phyloP scores from a whole-genome alignment of 2,797 vertebrate genomes.

The Catostomus latipinnis region DNA sequence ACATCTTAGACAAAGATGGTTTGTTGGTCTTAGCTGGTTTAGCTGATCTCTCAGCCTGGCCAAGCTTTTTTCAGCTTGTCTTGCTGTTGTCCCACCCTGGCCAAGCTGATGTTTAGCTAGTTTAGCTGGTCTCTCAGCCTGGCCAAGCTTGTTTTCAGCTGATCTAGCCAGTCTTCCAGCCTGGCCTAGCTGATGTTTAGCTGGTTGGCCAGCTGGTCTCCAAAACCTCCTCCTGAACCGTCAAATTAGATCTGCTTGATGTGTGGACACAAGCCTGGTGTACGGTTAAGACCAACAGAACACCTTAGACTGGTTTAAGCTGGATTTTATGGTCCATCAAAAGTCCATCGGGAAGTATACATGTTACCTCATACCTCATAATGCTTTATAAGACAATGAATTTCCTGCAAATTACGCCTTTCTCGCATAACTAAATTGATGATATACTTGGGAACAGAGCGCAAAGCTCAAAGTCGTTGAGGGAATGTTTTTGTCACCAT shows the following conservation, averaged over 20 bases:
- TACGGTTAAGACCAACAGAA: not conserved
- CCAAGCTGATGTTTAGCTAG: not conserved
- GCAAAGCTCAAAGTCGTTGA: constrained; percentile 28
- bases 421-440: constrained; percentile 48
- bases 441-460: constrained; percentile 34
- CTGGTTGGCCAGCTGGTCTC: not conserved
- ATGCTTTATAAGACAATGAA: constrained; percentile 32
- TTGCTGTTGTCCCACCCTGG: too few species aligned
- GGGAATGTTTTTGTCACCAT: constrained; percentile 47
- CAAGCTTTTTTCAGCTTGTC: too few species aligned
- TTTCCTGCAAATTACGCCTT: constrained; percentile 32
- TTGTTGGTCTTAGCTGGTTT: not conserved
- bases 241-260: not conserved
- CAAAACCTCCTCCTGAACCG: not conserved
- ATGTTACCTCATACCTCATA: not conserved
- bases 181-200: too few species aligned
- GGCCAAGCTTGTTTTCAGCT: too few species aligned
- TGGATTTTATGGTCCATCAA: too few species aligned
- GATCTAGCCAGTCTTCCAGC: too few species aligned
- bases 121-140: not conserved
- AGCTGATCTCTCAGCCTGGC: too few species aligned
- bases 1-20: not conserved
- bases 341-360: too few species aligned
- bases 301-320: not conserved
- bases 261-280: too few species aligned